Percentiles rank a stretch among this genome's conserved stretches.
Evolutionary conservation across 2,113 vertebrate species (phyloP).

Genomic region (Terrapene triunguis): DNA sequence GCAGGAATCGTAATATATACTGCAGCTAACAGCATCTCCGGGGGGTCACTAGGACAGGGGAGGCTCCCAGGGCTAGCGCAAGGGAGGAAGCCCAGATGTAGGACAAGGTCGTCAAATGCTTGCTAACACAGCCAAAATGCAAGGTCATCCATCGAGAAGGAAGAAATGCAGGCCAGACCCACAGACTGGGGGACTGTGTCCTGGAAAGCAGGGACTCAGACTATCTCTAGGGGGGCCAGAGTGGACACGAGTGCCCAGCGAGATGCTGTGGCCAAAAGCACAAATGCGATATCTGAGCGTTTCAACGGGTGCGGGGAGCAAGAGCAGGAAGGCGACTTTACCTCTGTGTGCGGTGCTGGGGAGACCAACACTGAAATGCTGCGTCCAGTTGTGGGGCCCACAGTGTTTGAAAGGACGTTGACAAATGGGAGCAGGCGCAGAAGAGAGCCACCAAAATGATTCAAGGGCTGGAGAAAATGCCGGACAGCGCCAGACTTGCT

Average conservation of each 20-base stretch:
- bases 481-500: not conserved
- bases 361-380: not conserved
- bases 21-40: not conserved
- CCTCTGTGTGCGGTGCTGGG: not conserved
- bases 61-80: too few relatives aligned
- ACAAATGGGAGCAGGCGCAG: not conserved
- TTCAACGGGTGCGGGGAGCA: not conserved
- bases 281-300: not conserved
- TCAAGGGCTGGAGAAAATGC: not conserved
- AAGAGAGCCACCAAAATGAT: not conserved
- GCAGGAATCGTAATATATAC: not conserved
- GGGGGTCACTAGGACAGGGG: not conserved
- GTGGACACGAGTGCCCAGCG: not conserved
- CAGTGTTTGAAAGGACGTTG: not conserved
- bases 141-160: not conserved
- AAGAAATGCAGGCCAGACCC: not conserved
- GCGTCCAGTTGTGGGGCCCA: not conserved
- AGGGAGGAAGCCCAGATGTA: not conserved
- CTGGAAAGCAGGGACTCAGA: not conserved
- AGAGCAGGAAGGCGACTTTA: not conserved
- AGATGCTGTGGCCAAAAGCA: not conserved
- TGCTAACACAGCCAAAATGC: not conserved
- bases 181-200: not conserved
- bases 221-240: too few relatives aligned
- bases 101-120: not conserved